These are phyloP conservation scores for Zootermopsis nevadensis DNA, from an alignment of 2,888 invertebrate genomes.

Conservation along the genomic window DNA sequence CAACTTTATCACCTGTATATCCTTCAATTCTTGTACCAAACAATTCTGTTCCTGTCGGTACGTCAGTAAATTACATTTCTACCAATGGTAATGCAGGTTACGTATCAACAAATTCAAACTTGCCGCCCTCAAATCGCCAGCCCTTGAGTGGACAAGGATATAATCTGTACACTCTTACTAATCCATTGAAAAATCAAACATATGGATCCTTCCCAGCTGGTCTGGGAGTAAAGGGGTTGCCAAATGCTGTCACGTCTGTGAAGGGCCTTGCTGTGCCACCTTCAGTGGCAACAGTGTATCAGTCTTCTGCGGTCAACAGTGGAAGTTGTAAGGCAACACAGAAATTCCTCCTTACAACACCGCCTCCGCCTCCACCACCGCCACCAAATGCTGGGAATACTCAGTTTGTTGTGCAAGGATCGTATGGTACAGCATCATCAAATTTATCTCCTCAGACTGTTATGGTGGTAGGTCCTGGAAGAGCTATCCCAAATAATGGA, in stretches of 20 bases:
- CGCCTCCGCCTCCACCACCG: conserved; percentile 26
- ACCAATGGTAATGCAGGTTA: conserved; percentile 7
- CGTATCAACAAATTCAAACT: conserved; percentile 3
- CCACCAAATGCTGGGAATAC: neutral
- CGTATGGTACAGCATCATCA: conserved; percentile 19
- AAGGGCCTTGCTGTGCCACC: neutral
- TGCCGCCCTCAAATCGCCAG: conserved; percentile 12
- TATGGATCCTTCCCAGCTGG: conserved; percentile 28
- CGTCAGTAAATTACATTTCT: conserved; percentile 25
- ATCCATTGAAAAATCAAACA: conserved; percentile 16
- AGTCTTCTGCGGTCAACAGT: neutral
- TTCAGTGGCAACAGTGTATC: conserved; percentile 7
- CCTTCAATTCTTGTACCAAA: conserved; percentile 35
- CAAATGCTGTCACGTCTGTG: neutral
- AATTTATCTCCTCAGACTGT: conserved; percentile 16
- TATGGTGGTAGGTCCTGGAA: conserved; percentile 26
- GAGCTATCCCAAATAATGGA: conserved; percentile 1
- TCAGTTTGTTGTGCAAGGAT: conserved; percentile 25
- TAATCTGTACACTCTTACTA: neutral
- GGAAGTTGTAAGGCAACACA: conserved; percentile 28
- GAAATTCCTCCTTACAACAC: conserved; percentile 30
- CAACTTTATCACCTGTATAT: conserved; percentile 1
- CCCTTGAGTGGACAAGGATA: conserved; percentile 11
- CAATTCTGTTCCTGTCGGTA: conserved; percentile 11
- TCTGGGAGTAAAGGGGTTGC: conserved; percentile 26